phyloP scores from a whole-genome alignment of 2,113 vertebrate species.

The Calonectris borealis region DNA sequence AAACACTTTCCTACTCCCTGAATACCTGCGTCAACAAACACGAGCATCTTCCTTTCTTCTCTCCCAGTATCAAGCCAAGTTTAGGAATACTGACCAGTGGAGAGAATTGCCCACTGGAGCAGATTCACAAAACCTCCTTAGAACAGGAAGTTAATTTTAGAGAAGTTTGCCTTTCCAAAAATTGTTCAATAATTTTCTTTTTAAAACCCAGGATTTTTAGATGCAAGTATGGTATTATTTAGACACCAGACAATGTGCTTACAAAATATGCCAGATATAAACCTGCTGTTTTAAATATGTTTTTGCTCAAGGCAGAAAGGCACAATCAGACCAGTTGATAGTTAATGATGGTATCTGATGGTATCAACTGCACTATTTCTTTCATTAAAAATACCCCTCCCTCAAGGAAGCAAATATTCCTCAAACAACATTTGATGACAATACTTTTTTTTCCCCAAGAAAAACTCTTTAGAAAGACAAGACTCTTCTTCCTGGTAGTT shows the following conservation, averaged over 20 bases:
- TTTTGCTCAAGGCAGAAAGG: neutral
- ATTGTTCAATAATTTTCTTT: neutral
- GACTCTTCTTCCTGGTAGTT: neutral
- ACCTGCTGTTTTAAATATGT: neutral
- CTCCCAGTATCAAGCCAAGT: rapidly evolving
- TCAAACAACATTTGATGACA: neutral
- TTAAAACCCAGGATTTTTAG: neutral
- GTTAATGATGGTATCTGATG: neutral
- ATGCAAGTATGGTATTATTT: neutral
- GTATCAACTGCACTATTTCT: neutral
- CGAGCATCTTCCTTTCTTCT: neutral
- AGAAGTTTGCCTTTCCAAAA: neutral
- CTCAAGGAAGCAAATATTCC: neutral
- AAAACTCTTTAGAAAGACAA: neutral
- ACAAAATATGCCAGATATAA: neutral
- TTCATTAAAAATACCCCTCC: neutral
- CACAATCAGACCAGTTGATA: neutral
- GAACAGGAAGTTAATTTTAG: neutral
- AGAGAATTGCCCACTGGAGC: neutral
- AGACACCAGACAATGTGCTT: rapidly evolving
- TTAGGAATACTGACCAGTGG: neutral
- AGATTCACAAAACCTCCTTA: neutral
- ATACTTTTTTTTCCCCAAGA: neutral
- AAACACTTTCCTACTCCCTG: neutral
- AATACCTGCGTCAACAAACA: rapidly evolving